phyloP scores from a whole-genome alignment of 2,888 invertebrate species.

The Esperia sulphurella region DNA sequence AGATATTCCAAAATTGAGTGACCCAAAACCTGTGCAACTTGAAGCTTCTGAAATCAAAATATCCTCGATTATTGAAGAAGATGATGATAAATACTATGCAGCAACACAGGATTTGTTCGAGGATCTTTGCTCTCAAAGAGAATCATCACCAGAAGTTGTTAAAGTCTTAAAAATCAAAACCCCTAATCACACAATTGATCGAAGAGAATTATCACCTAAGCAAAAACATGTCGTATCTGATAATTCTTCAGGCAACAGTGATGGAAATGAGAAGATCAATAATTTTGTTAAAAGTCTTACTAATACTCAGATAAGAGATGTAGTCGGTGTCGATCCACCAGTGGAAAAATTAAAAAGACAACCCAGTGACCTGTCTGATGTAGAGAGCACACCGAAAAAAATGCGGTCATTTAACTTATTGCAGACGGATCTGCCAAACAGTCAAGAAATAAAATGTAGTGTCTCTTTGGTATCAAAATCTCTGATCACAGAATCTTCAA shows the following conservation, averaged over 20 bases:
- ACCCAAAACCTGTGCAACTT: constrained; percentile 17
- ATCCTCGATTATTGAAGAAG: constrained; percentile 9
- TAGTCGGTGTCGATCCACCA: constrained; percentile 28
- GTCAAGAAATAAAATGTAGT: constrained; percentile 60
- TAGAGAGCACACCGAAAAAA: constrained; percentile 53
- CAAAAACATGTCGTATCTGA: constrained; percentile 11
- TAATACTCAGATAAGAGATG: constrained; percentile 31
- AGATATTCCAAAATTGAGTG: constrained; percentile 24
- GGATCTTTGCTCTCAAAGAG: constrained; percentile 55
- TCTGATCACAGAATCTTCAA: constrained; percentile 40
- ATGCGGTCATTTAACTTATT: constrained; percentile 37
- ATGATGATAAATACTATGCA: constrained; percentile 49
- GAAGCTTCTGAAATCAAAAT: constrained; percentile 7
- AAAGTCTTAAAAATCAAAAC: not conserved
- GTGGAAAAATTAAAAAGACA: constrained; percentile 26
- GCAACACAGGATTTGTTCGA: constrained; percentile 58
- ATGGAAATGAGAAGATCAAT: constrained; percentile 26
- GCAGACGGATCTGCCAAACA: constrained; percentile 53
- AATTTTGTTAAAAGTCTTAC: constrained; percentile 32
- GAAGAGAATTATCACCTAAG: constrained; percentile 10
- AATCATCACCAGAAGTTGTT: constrained; percentile 16
- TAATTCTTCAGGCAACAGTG: constrained; percentile 17
- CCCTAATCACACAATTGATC: not conserved
- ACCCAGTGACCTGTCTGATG: constrained; percentile 49
- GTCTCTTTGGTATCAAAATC: constrained; percentile 27